These are phyloP conservation scores for Lithosia quadra DNA, from an alignment of 2,888 invertebrate genomes.

Conservation along the genomic window DNA sequence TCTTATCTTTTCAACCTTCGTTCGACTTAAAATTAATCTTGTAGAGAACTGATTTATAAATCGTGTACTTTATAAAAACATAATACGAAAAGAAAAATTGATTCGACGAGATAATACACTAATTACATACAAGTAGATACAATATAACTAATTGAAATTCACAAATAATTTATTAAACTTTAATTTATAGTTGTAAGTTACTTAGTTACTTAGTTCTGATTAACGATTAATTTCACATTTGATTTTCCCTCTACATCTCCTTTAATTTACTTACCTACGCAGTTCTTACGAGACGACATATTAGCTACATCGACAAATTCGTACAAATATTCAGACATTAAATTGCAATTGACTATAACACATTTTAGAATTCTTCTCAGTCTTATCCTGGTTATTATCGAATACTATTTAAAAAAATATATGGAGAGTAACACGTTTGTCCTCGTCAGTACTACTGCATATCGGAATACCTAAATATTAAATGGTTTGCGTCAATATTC, in stretches of 20 bases:
- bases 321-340: too few species aligned
- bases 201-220: background rate
- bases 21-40: slow-evolving; percentile 32
- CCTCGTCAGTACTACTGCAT: slow-evolving; percentile 68
- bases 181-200: background rate
- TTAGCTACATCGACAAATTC: too few species aligned
- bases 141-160: background rate
- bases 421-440: slow-evolving; percentile 37
- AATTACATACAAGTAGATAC: too few species aligned
- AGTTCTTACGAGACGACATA: too few species aligned
- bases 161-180: background rate
- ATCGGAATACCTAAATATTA: slow-evolving; percentile 84
- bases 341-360: too few species aligned
- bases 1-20: slow-evolving; percentile 47
- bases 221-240: too few species aligned
- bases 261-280: background rate
- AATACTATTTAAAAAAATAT: background rate
- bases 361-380: too few species aligned
- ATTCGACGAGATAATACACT: slow-evolving; percentile 8
- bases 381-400: background rate
- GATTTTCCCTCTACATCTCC: background rate
- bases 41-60: slow-evolving; percentile 41
- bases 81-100: slow-evolving; percentile 8
- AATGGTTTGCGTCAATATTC: slow-evolving; percentile 81
- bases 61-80: slow-evolving; percentile 27